Conservation (phyloP, 53 echinoderm and acorn worm species). For the Arbacia lixula region DNA sequence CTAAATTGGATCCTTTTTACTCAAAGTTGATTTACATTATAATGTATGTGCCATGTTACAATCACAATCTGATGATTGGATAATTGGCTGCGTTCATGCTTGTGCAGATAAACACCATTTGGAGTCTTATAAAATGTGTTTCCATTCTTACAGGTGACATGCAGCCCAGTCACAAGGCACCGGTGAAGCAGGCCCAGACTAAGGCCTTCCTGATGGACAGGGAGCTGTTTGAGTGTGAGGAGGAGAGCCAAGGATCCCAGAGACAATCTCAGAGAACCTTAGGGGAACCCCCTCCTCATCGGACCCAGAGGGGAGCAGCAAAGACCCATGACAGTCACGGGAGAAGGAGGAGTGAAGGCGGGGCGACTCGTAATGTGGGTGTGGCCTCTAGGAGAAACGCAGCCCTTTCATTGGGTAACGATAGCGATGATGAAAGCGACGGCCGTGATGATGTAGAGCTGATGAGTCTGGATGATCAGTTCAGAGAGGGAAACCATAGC, state of each 20-base stretch:
- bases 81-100: too few species aligned
- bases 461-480: background rate
- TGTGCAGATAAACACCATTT: too few species aligned
- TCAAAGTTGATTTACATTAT: too few species aligned
- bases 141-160: slow-evolving; percentile 6
- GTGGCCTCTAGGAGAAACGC: slow-evolving; percentile 52
- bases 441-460: slow-evolving; percentile 9
- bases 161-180: slow-evolving; percentile 39
- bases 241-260: slow-evolving; percentile 59
- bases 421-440: slow-evolving; percentile 34
- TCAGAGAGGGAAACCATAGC: background rate
- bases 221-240: slow-evolving; percentile 85
- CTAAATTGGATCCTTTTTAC: too few species aligned
- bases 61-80: too few species aligned
- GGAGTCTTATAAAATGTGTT: too few species aligned
- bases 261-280: slow-evolving; percentile 17
- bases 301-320: slow-evolving; percentile 4
- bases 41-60: too few species aligned
- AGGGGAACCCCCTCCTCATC: background rate
- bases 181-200: background rate
- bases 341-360: background rate
- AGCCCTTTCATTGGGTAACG: slow-evolving; percentile 26
- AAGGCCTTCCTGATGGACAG: slow-evolving; percentile 53
- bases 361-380: background rate
- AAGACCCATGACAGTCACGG: background rate